Percentiles rank a stretch among this genome's conserved stretches.
phyloP scores from a whole-genome alignment of 2,888 invertebrate species.

The Hypsopygia costalis region DNA sequence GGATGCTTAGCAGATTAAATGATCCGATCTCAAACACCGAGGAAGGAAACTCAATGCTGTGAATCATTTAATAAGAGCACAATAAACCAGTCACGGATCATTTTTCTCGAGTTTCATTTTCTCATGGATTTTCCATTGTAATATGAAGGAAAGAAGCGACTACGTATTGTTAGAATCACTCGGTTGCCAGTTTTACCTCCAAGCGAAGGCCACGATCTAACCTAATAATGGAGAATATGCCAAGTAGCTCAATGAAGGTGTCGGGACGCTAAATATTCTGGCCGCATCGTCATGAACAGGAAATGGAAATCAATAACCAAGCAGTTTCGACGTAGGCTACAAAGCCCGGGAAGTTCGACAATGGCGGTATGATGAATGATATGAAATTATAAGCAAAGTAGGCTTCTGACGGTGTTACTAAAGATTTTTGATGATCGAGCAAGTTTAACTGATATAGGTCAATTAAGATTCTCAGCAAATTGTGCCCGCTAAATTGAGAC shows the following conservation, averaged over 20 bases:
- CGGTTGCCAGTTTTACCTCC: not conserved
- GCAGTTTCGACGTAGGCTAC: not conserved
- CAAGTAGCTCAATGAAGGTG: not conserved
- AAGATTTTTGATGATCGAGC: no score
- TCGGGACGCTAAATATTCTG: not conserved
- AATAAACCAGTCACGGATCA: slow-evolving; percentile 8
- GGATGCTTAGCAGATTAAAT: not conserved
- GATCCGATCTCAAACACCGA: not conserved
- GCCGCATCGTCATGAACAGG: not conserved
- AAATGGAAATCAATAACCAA: not conserved
- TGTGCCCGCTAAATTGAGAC: no score
- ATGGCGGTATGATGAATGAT: not conserved
- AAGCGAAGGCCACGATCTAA: not conserved
- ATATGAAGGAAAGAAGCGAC: not conserved
- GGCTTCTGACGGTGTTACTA: no score
- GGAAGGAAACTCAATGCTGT: slow-evolving; percentile 2
- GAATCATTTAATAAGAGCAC: not conserved
- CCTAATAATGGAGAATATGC: not conserved
- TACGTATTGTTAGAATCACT: not conserved
- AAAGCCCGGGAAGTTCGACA: not conserved
- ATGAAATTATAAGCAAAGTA: no score
- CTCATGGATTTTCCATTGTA: slow-evolving; percentile 17
- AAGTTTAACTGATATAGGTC: no score
- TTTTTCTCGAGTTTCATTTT: slow-evolving; percentile 19
- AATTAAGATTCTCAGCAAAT: no score